phyloP scores from a whole-genome alignment of 2,113 vertebrate species.

The Delphinus delphis region DNA sequence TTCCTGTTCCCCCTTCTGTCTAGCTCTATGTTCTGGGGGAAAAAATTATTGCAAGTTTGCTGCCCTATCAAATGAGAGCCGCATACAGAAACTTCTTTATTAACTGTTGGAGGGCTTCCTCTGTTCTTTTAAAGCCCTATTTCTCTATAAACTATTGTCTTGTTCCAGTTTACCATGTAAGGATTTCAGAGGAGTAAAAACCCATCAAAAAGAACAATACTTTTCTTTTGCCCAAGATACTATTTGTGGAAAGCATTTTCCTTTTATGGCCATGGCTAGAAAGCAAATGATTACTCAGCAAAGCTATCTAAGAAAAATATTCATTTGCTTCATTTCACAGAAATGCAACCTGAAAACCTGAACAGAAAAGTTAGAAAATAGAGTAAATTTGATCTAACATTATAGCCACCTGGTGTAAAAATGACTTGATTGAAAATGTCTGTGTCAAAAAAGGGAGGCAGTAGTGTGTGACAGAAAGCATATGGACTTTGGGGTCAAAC shows the following conservation, averaged over 20 bases:
- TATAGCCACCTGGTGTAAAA: not conserved
- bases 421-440: not conserved
- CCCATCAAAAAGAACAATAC: slow-evolving; percentile 65
- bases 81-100: not conserved
- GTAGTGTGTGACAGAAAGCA: not conserved
- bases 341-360: slow-evolving; percentile 62
- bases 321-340: slow-evolving; percentile 56
- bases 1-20: not conserved
- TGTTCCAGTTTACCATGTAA: slow-evolving; percentile 71
- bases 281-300: slow-evolving; percentile 58
- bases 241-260: slow-evolving; percentile 74
- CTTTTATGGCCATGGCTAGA: slow-evolving; percentile 73
- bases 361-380: not conserved
- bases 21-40: not conserved
- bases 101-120: not conserved
- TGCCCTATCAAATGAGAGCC: not conserved
- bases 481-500: not conserved
- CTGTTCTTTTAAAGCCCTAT: not conserved
- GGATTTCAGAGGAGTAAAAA: slow-evolving; percentile 67
- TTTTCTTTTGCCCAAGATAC: slow-evolving; percentile 3
- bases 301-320: slow-evolving; percentile 65
- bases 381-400: not conserved
- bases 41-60: not conserved
- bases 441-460: not conserved
- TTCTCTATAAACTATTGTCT: slow-evolving; percentile 40